A percentile compares a stretch with the other conserved stretches of the same genome.
phyloP scores from a whole-genome alignment of 2,888 invertebrate genomes.

The Conus canariensis region DNA sequence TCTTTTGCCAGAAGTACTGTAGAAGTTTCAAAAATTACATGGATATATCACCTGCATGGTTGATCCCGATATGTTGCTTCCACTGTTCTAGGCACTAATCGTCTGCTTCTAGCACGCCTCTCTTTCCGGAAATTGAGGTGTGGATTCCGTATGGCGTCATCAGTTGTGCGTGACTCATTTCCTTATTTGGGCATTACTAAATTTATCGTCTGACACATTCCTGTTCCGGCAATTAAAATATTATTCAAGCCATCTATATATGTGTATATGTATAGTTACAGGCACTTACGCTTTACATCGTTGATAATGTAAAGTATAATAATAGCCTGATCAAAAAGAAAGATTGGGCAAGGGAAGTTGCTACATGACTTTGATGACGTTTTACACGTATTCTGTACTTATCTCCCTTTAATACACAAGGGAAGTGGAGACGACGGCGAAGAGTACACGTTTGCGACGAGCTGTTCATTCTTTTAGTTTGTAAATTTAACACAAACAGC shows the following conservation, averaged over 20 bases:
- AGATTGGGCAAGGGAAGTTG: too few species aligned
- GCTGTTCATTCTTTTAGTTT: neutral
- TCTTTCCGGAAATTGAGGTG: neutral
- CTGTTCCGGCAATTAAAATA: neutral
- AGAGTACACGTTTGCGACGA: neutral
- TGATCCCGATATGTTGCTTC: neutral
- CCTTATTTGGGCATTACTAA: conserved; percentile 12
- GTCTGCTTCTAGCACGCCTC: neutral
- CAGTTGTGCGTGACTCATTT: neutral
- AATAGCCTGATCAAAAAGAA: too few species aligned
- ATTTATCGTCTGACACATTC: conserved; percentile 9
- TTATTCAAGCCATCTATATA: neutral
- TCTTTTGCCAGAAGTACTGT: too few species aligned
- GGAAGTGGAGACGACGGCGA: neutral
- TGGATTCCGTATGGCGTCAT: conserved; percentile 6
- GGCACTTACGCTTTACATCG: too few species aligned
- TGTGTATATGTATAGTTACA: neutral
- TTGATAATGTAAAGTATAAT: too few species aligned
- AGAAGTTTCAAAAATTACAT: too few species aligned
- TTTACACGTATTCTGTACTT: neutral
- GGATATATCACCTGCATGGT: neutral
- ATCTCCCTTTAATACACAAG: conserved; percentile 12
- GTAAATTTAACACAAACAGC: neutral
- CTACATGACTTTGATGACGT: conserved; percentile 4
- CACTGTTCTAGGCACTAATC: neutral